Evolutionary conservation across 2,888 invertebrate genomes (phyloP), one percentile per base, ranked within the genome.

Genomic region (Myopa testacea): DNA sequence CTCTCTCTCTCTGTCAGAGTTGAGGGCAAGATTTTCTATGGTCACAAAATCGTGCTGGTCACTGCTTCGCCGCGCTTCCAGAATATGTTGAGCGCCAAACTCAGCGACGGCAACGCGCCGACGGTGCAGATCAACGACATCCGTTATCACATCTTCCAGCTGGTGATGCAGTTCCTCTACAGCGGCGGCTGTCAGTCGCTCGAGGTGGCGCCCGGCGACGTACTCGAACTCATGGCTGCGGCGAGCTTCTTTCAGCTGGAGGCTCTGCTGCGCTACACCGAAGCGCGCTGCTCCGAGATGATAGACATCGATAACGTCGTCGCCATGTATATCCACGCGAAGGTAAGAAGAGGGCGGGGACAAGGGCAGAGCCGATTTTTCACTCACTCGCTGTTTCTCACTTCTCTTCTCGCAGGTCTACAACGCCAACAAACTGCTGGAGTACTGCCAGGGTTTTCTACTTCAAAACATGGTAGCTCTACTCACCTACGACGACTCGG

Each of bases 391-490:
- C 1, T 8, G n/a, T 6, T 58, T 77, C 26, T 19, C 16, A n/a
- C 6, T 19, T 7, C 16, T 55, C 10, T 45, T 3, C 7, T 86
- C 87, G 19, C 85, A 95, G 95, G 96, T 96, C 26, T 96, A 97
- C 86, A 96, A 95, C 85, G 96, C 96, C 45, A 92, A 93, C 55
- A 95, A 96, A 87, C 91, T 97, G 60, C 90, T 97, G 85, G 96
- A 96, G 89, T 96, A 95, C 88, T 96, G 96, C 86, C 96, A 96
- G 90, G 96, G 96, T 74, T 96, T 96, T 88, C 90, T 97, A 40
- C 91, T 97, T 68, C 96, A 97, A 90, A 96, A 97, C 86, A 95
- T 97, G 96, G 96, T 96, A n/a, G 95, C 96, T n/a, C 90, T 96
- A 40, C 91, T 97, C 70, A 96, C 96, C 0, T 96, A 96, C 85